These are phyloP conservation scores for Microctenopoma lineatum DNA, from an alignment of 2,797 vertebrate species.

Conservation along the genomic window DNA sequence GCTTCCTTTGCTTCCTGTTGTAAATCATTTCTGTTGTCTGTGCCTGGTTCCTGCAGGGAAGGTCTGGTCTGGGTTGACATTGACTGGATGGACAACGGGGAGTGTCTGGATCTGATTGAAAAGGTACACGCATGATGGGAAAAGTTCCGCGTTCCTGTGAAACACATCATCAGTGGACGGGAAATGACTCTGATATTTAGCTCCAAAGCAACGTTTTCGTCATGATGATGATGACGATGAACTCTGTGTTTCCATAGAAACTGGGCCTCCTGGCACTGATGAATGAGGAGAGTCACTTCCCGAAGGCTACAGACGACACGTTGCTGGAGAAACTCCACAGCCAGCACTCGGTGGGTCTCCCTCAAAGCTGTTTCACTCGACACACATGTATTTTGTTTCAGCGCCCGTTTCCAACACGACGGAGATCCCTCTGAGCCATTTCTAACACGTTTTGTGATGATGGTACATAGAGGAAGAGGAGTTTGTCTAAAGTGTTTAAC, in stretches of 20 bases:
- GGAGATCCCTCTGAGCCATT: neutral
- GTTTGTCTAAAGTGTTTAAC: neutral
- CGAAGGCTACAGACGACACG: slow-evolving; percentile 94
- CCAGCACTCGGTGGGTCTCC: slow-evolving; percentile 89
- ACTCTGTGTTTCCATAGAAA: slow-evolving; percentile 85
- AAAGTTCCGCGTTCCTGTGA: neutral
- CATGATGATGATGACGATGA: neutral
- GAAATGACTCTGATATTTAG: neutral
- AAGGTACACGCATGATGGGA: slow-evolving; percentile 82
- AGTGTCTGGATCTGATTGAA: slow-evolving; percentile 97
- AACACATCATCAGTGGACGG: too few relatives aligned
- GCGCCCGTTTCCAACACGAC: too few relatives aligned
- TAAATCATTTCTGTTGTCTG: neutral
- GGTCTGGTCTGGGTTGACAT: slow-evolving; percentile 95
- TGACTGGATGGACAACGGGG: slow-evolving; percentile 97
- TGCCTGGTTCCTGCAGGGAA: slow-evolving; percentile 78
- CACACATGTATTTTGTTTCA: neutral
- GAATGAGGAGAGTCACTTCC: slow-evolving; percentile 99
- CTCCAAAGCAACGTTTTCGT: neutral
- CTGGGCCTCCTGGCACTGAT: slow-evolving; percentile 94
- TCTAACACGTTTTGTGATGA: too few relatives aligned
- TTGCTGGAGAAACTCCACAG: slow-evolving; percentile 93
- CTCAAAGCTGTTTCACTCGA: fast-evolving
- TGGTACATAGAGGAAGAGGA: too few relatives aligned
- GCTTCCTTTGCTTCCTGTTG: too few relatives aligned